Conservation (phyloP, 2,888 invertebrate species). For the Marasmarcha lunaedactyla region DNA sequence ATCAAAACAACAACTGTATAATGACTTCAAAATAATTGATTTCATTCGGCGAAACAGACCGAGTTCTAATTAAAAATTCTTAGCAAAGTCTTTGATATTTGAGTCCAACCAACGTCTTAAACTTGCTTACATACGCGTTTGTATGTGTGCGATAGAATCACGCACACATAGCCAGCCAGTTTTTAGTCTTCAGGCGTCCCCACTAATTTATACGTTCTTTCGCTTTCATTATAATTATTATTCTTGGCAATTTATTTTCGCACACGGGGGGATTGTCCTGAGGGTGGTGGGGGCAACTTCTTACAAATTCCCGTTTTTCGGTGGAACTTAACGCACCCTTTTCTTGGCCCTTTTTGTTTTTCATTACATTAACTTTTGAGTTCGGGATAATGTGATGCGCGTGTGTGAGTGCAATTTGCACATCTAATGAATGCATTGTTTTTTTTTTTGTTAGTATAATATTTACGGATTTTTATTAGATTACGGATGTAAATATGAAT, state of each 20-base stretch:
- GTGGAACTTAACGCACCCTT: conserved; percentile 69
- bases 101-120: too few species aligned
- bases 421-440: conserved; percentile 33
- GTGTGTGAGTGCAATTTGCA: conserved; percentile 50
- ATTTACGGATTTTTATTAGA: not conserved
- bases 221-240: conserved; percentile 72
- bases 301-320: conserved; percentile 71
- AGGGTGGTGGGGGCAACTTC: conserved; percentile 46
- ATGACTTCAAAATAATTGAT: too few species aligned
- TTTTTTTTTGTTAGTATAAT: conserved; percentile 10
- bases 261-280: conserved; percentile 54
- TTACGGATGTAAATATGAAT: not conserved
- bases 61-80: not conserved
- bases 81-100: not conserved
- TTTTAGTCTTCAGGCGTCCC: conserved; percentile 56
- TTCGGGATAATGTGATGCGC: conserved; percentile 56
- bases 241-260: conserved; percentile 72
- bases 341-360: conserved; percentile 71
- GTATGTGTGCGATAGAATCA: conserved; percentile 2
- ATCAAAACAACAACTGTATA: too few species aligned
- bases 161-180: conserved; percentile 23
- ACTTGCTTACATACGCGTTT: not conserved
- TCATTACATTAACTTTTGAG: conserved; percentile 71
- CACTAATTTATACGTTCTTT: conserved; percentile 71
- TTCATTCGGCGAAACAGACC: not conserved